Evolutionary conservation across 2,797 vertebrate genomes (phyloP).

Genomic region (Tapera naevia): DNA sequence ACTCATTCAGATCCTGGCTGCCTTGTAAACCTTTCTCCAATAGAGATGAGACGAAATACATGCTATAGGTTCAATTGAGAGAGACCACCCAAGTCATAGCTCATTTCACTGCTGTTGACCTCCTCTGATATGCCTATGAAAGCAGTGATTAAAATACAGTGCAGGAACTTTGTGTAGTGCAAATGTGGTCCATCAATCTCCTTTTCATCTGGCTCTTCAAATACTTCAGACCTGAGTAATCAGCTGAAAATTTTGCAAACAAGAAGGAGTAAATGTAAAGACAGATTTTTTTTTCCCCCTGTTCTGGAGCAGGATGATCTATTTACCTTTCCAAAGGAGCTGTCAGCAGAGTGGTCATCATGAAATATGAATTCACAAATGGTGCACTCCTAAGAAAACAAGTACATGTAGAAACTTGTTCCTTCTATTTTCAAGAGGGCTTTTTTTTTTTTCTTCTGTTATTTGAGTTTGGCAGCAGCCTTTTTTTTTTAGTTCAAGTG

Average conservation of each 20-base stretch:
- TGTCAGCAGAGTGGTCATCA: slow-evolving; percentile 62
- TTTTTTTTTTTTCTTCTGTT: not conserved
- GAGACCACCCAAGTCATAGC: slow-evolving; percentile 69
- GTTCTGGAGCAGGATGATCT: slow-evolving; percentile 53
- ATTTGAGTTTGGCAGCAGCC: slow-evolving; percentile 22
- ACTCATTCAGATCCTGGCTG: not conserved
- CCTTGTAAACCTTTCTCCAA: slow-evolving; percentile 66
- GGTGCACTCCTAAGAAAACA: slow-evolving; percentile 26
- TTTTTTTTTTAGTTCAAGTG: slow-evolving; percentile 9
- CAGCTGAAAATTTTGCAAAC: slow-evolving; percentile 69
- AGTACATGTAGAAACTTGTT: slow-evolving; percentile 8
- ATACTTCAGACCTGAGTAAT: slow-evolving; percentile 59
- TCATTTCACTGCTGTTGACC: slow-evolving; percentile 59
- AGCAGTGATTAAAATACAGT: slow-evolving; percentile 49
- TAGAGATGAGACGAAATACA: slow-evolving; percentile 60
- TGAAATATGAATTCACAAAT: slow-evolving; percentile 63
- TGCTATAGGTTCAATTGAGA: slow-evolving; percentile 22
- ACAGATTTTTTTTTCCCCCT: not conserved
- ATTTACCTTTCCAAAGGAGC: slow-evolving; percentile 67
- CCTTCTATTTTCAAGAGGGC: not conserved
- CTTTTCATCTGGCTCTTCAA: slow-evolving; percentile 65
- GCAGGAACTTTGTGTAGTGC: not conserved
- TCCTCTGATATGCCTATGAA: slow-evolving; percentile 54
- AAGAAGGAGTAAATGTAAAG: slow-evolving; percentile 60
- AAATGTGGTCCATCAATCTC: slow-evolving; percentile 58